Percentiles rank a stretch among this genome's conserved stretches.
phyloP scores from a whole-genome alignment of 2,113 vertebrate species.

The Geococcyx californianus region DNA sequence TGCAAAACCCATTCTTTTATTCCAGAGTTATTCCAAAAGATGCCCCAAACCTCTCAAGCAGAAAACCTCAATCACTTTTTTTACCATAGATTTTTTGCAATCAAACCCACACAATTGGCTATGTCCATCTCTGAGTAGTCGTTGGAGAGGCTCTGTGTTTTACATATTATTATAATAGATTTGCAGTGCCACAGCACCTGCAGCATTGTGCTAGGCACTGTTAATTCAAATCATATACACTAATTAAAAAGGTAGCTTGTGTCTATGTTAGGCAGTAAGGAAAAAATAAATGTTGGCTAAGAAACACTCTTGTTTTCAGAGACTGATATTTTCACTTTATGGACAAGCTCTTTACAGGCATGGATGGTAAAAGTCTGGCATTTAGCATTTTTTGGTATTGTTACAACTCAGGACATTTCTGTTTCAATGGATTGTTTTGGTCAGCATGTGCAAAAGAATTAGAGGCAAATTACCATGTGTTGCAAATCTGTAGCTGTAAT shows the following conservation, averaged over 20 bases:
- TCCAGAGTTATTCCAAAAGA: background rate
- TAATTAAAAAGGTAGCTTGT: background rate
- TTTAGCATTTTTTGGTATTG: background rate
- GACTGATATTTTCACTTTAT: background rate
- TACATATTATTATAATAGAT: background rate
- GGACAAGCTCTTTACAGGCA: background rate
- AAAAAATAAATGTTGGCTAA: background rate
- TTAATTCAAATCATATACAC: background rate
- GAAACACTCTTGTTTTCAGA: background rate
- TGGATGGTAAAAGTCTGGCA: background rate
- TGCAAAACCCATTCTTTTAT: slow-evolving; percentile 14
- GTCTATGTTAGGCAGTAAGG: background rate
- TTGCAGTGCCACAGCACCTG: background rate
- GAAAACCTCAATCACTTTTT: background rate
- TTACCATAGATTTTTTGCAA: background rate
- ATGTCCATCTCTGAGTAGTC: background rate
- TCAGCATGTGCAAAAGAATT: slow-evolving; percentile 1
- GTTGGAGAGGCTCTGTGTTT: background rate
- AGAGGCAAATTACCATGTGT: background rate
- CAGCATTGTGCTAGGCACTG: background rate
- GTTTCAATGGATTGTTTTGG: slow-evolving; percentile 38
- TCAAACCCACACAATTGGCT: background rate
- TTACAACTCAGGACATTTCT: background rate
- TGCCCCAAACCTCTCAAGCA: background rate
- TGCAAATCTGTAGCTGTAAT: slow-evolving; percentile 5